Evolutionary conservation across 2,113 vertebrate species (phyloP).

Genomic region (Opisthocomus hoazin): DNA sequence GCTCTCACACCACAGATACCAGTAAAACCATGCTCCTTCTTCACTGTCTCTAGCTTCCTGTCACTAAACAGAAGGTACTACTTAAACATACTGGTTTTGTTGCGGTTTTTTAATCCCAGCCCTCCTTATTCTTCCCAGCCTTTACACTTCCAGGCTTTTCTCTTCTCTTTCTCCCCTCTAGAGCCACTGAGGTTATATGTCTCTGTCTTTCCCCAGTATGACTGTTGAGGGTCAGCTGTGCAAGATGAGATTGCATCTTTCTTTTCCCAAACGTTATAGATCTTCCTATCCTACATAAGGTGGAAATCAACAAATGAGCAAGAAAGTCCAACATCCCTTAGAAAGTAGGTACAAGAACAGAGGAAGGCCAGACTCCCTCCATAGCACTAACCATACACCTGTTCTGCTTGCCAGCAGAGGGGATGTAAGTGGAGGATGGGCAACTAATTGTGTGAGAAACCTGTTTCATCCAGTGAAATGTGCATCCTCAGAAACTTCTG

Average conservation of each 20-base stretch:
- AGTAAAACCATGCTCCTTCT: not conserved
- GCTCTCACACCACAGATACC: not conserved
- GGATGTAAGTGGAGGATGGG: not conserved
- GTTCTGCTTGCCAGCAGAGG: not conserved
- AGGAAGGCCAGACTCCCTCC: not conserved
- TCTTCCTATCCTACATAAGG: not conserved
- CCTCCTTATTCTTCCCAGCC: not conserved
- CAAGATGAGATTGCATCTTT: not conserved
- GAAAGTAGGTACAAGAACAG: not conserved
- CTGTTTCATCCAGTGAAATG: not conserved
- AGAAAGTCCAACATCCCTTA: not conserved
- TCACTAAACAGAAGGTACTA: not conserved
- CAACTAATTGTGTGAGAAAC: not conserved
- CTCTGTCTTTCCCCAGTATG: not conserved
- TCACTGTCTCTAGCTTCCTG: not conserved
- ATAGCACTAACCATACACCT: not conserved
- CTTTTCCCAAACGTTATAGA: not conserved
- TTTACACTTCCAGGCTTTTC: not conserved
- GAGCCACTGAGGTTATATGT: not conserved
- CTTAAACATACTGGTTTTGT: not conserved
- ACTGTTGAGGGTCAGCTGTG: not conserved
- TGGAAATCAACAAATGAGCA: not conserved
- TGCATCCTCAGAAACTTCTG: not conserved
- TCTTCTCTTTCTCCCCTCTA: not conserved
- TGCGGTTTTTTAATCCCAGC: accelerated